Evolutionary conservation across 2,797 vertebrate species (phyloP), one percentile per base, ranked within the genome.

Genomic region (Oreortyx pictus): DNA sequence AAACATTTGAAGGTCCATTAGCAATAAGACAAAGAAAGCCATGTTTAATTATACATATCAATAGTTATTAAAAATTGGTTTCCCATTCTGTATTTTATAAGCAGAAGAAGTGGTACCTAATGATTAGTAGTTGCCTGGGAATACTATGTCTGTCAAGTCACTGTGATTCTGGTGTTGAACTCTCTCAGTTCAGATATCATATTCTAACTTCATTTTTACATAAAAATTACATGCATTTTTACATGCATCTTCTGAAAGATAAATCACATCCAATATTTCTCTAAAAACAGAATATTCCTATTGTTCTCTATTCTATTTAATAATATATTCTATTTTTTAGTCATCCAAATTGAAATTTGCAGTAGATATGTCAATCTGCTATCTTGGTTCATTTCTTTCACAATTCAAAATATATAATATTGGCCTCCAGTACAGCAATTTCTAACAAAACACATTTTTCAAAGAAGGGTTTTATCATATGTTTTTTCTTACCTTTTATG

Each of bases 401-500:
- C 25, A 54, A 66, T 49, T 72, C 33, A 54, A 89, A 74, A 82
- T 83, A 43, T 18, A 50, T 1, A 5, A 37, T 47, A 2, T 13
- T 74, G 35, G 24, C 15, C 83, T 56, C 14, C 15, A 67, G 35
- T 44, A 52, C 3, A 78, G 22, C 13, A 89, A 39, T 7, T 61
- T 49, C 19, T 66, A 72, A 22, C 23, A 85, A 7, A 35, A 4
- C 1, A 1, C 10, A 15, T 41, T 70, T 88, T 91, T 92, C 35
- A 50, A 43, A 80, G 12, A 65, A 78, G 75, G 9, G 3, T 49
- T 80, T 77, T 61, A 86, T 27, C 75, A 43, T 10, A 35, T 37
- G 25, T 20, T 85, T 35, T 65, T 85, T 94, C 98, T 98, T 98
- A 99, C 99, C 98, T 98, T 97, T 98, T 98, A 95, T 99, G 99